Evolutionary conservation across 2,113 vertebrate genomes (phyloP), one percentile per base, ranked within the genome.

Genomic region (Lethenteron camtschaticum): DNA sequence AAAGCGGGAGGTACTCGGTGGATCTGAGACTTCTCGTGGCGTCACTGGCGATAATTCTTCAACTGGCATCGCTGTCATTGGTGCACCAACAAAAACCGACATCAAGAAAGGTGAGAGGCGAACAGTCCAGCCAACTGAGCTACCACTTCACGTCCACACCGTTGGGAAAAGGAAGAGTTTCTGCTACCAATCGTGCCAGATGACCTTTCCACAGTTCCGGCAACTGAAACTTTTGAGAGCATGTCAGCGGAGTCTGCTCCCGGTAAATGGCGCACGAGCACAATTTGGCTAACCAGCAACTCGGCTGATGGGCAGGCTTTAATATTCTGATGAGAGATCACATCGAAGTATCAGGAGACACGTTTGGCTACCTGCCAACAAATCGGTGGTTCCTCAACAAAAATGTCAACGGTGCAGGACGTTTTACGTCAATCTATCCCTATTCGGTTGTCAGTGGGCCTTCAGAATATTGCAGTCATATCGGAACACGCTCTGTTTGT

Each of bases 251-350:
- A 41, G 20, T 20, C 7, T 66, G 20, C 60, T 10, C 14, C 20
- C 14, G 60, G 60, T 66, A 66, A n/a, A 41, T 14, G 14, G 60
- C 1, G 60, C 20, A 66, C 20, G 60, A 14, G 8, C 20, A 66
- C 14, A 7, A 66, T 63, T 63, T 16, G 16, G 59, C 2, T 63
- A 63, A 63, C 59, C 16, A 16, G 13, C 59, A 63, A 63, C 13
- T 63, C 59, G 16, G 59, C 59, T 63, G 3, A 63, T 63, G 59
- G 59, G 16, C 59, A 63, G 59, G 59, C 13, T 63, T 63, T 63
- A 63, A 63, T 16, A 63, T 63, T 63, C 59, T 63, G 13, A 63
- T 16, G 16, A 63, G 59, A 63, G 59, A 63, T 63, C 59, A 63
- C 13, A 63, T 63, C 16, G 59, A 63, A 63, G 16, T 63, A 16